A percentile compares a stretch with the other conserved stretches of the same genome.
Evolutionary conservation across 1,140 invertebrate species (phyloP).

Genomic region (Euura saliciscinereae): DNA sequence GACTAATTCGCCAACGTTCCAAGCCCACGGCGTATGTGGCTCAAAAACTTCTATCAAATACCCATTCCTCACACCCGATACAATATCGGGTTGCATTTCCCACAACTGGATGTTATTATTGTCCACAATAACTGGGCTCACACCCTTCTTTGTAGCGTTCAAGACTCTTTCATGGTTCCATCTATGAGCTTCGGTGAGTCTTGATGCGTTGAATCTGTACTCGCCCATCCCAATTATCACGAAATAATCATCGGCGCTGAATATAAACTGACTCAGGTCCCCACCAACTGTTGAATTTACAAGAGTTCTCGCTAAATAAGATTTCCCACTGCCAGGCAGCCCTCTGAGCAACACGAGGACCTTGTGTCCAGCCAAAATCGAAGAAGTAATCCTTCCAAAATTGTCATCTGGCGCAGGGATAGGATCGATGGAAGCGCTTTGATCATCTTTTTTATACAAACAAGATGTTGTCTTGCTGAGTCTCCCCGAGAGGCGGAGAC

Average conservation of each 20-base stretch:
- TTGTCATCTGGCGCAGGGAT: too few relatives aligned
- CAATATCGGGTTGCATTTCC: slow-evolving; percentile 81
- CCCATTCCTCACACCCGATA: slow-evolving; percentile 62
- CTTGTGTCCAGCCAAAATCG: slow-evolving; percentile 56
- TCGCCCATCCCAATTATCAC: slow-evolving; percentile 54
- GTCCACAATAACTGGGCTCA: slow-evolving; percentile 83
- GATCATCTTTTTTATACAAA: too few relatives aligned
- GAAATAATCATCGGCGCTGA: slow-evolving; percentile 82
- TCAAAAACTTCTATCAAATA: slow-evolving; percentile 80
- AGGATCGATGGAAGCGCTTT: too few relatives aligned
- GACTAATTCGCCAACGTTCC: slow-evolving; percentile 64
- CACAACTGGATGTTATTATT: slow-evolving; percentile 83
- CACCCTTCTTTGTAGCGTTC: slow-evolving; percentile 60
- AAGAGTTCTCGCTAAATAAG: slow-evolving; percentile 67
- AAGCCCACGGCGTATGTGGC: slow-evolving; percentile 76
- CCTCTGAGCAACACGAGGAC: slow-evolving; percentile 80
- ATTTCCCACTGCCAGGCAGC: slow-evolving; percentile 83
- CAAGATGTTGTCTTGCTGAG: too few relatives aligned
- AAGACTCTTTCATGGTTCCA: slow-evolving; percentile 70
- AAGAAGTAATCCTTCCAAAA: slow-evolving; percentile 41
- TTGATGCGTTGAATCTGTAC: slow-evolving; percentile 68
- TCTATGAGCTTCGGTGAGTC: slow-evolving; percentile 72
- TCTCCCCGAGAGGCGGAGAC: too few relatives aligned
- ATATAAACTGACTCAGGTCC: slow-evolving; percentile 61
- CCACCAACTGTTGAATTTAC: slow-evolving; percentile 55